Evolutionary conservation across 2,113 vertebrate species (phyloP).

Genomic region (Phrynosoma platyrhinos): DNA sequence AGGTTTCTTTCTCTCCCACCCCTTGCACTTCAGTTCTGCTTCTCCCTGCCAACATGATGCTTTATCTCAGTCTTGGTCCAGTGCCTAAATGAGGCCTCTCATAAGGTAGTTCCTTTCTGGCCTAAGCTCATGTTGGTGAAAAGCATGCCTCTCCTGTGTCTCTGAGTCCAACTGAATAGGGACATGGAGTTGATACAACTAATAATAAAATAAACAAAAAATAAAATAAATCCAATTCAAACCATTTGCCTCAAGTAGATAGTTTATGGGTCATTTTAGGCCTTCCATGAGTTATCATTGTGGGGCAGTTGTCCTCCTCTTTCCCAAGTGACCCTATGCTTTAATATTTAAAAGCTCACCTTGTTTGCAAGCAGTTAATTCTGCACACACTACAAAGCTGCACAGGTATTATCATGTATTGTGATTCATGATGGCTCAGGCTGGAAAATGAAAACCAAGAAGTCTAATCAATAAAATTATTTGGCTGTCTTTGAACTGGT

Average conservation of each 20-base stretch:
- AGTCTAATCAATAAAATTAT: conserved; percentile 83
- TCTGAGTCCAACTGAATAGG: conserved; percentile 58
- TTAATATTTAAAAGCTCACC: conserved; percentile 68
- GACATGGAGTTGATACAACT: conserved; percentile 75
- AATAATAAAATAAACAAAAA: conserved; percentile 79
- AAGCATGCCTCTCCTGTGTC: conserved; percentile 60
- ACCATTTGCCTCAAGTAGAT: conserved; percentile 69
- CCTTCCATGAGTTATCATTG: conserved; percentile 57
- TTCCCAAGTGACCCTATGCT: conserved; percentile 55
- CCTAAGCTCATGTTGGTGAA: background rate
- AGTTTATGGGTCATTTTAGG: conserved; percentile 67
- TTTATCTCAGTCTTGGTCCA: conserved; percentile 70
- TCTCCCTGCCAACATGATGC: conserved; percentile 46
- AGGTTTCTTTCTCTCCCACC: background rate
- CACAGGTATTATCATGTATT: conserved; percentile 71
- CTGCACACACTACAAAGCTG: conserved; percentile 43
- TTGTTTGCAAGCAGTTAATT: conserved; percentile 73
- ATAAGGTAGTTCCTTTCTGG: conserved; percentile 73
- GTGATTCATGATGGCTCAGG: conserved; percentile 74
- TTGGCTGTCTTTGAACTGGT: conserved; percentile 76
- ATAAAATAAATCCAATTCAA: conserved; percentile 57
- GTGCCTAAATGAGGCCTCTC: conserved; percentile 66
- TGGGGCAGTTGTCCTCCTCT: background rate
- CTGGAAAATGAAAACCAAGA: conserved; percentile 72
- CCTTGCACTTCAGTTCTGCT: background rate